Evolutionary conservation across 2,888 invertebrate species (phyloP).

Genomic region (Drosophila mimetica): DNA sequence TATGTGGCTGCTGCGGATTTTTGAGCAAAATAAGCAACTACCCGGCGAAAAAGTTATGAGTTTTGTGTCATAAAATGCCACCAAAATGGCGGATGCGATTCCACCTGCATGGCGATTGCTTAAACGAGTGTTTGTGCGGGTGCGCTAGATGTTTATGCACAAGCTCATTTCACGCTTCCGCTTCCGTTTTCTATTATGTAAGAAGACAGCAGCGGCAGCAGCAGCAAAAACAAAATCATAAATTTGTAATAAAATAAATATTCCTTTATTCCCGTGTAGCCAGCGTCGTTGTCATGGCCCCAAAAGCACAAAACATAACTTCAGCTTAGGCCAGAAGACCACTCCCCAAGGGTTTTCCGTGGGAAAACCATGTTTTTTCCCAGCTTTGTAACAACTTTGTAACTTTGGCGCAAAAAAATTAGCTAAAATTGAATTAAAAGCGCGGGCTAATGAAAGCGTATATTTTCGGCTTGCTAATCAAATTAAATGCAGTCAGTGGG

Average conservation of each 20-base stretch:
- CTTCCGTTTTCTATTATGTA: constrained; percentile 72
- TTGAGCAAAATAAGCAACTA: constrained; percentile 77
- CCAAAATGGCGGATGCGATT: constrained; percentile 52
- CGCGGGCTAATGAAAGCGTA: constrained; percentile 61
- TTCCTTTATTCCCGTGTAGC: constrained; percentile 60
- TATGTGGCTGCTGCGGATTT: constrained; percentile 66
- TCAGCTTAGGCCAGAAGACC: constrained; percentile 48
- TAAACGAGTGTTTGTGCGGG: constrained; percentile 47
- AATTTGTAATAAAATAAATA: constrained; percentile 79
- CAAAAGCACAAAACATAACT: constrained; percentile 64
- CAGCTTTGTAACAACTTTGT: constrained; percentile 31
- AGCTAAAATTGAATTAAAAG: constrained; percentile 68
- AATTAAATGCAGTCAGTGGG: constrained; percentile 66
- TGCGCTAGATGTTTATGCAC: constrained; percentile 70
- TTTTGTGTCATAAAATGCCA: constrained; percentile 69
- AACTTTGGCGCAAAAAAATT: constrained; percentile 39
- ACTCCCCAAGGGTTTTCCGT: constrained; percentile 5
- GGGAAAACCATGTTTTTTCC: constrained; percentile 28
- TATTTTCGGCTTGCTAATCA: constrained; percentile 65
- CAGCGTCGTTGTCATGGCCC: constrained; percentile 30
- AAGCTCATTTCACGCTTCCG: constrained; percentile 80
- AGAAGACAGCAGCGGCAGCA: constrained; percentile 17
- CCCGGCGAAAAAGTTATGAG: constrained; percentile 69
- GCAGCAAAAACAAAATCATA: constrained; percentile 79
- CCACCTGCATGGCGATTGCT: constrained; percentile 65